Percentiles rank a stretch among this genome's conserved stretches.
These are phyloP conservation scores for Lasaia peninsularis DNA, from an alignment of 1,140 invertebrate species.

Conservation along the genomic window DNA sequence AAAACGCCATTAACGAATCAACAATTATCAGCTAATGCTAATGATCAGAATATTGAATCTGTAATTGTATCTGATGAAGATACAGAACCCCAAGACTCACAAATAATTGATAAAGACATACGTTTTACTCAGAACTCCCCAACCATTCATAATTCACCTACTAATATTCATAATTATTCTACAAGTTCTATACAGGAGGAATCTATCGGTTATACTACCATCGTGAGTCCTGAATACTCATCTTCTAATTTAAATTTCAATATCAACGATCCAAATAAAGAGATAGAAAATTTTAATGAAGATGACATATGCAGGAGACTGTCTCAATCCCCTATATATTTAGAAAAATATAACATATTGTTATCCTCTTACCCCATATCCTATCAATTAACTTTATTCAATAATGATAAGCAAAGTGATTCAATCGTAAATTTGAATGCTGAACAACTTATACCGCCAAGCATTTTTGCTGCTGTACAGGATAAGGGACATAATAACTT, in stretches of 20 bases:
- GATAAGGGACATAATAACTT: no score
- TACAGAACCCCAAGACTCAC: neutral
- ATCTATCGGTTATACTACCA: neutral
- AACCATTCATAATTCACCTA: no score
- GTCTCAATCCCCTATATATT: slow-evolving; percentile 20
- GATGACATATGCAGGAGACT: neutral
- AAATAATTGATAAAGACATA: neutral
- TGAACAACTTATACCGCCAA: slow-evolving; percentile 20
- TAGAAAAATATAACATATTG: slow-evolving; percentile 35
- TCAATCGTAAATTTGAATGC: slow-evolving; percentile 28
- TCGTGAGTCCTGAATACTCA: neutral
- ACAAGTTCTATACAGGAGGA: no score
- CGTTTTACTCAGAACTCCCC: neutral
- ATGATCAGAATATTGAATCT: neutral
- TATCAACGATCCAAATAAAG: neutral
- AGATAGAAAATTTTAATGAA: neutral
- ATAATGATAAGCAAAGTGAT: slow-evolving; percentile 29
- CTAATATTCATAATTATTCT: neutral
- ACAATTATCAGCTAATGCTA: neutral
- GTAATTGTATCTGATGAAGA: slow-evolving; percentile 2
- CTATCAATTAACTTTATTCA: neutral
- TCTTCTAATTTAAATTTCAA: slow-evolving; percentile 3
- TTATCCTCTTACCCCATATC: slow-evolving; percentile 18
- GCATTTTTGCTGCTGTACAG: slow-evolving; percentile 6
- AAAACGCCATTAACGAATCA: neutral